Evolutionary conservation across 53 echinoderm and acorn worm genomes (phyloP).

Genomic region (Echinometra lucunter): DNA sequence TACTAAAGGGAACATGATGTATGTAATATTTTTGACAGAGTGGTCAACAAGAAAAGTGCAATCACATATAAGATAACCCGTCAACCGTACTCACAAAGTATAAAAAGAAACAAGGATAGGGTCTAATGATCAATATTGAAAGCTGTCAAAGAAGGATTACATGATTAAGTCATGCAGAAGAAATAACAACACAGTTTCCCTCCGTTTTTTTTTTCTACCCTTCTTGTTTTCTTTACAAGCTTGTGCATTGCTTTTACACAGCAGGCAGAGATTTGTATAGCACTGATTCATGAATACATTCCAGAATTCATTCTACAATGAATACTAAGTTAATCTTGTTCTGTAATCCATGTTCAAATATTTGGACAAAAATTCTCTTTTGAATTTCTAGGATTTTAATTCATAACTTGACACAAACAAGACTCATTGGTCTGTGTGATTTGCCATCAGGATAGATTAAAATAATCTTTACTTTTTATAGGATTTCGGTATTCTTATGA

Average conservation of each 20-base stretch:
- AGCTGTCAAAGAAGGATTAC: slow-evolving; percentile 33
- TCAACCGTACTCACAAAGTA: background rate
- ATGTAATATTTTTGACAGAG: background rate
- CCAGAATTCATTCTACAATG: background rate
- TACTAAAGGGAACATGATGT: background rate
- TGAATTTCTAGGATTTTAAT: background rate
- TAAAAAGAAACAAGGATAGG: slow-evolving; percentile 2
- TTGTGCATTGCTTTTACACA: background rate
- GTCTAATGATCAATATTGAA: slow-evolving; percentile 28
- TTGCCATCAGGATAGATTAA: background rate
- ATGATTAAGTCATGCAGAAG: slow-evolving; percentile 47
- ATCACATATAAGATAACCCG: slow-evolving; percentile 5
- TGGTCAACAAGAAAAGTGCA: slow-evolving; percentile 13
- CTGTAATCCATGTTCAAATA: slow-evolving; percentile 39
- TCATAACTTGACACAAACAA: too few relatives aligned
- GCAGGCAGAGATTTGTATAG: background rate
- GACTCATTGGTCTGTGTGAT: background rate
- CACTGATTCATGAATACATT: too few relatives aligned
- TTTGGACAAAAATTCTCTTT: background rate
- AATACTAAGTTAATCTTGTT: background rate
- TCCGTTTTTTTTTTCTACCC: background rate
- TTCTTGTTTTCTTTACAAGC: background rate
- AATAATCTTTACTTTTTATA: background rate
- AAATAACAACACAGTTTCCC: slow-evolving; percentile 12
- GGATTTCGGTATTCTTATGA: background rate